A percentile compares a stretch with the other conserved stretches of the same genome.
These are phyloP conservation scores for Callimorpha dominula DNA, from an alignment of 2,888 invertebrate genomes.

Conservation along the genomic window DNA sequence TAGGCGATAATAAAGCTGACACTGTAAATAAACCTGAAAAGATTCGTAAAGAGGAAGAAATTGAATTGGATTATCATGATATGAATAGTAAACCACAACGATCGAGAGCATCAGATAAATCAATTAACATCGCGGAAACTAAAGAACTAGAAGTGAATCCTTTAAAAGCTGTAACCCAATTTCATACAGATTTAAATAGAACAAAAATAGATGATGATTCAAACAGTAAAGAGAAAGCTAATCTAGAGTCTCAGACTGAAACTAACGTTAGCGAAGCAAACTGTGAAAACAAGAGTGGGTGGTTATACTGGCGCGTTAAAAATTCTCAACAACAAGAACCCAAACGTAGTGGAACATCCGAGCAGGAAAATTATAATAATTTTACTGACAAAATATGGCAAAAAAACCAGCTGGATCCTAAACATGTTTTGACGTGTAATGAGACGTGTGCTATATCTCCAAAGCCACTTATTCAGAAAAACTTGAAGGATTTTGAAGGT, in stretches of 20 bases:
- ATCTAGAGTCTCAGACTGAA: neutral
- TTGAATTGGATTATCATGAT: neutral
- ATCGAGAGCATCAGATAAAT: neutral
- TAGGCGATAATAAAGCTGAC: conserved; percentile 1
- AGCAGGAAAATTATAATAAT: neutral
- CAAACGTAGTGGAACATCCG: conserved; percentile 2
- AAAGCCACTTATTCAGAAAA: conserved; percentile 1
- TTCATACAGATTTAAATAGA: conserved; percentile 5
- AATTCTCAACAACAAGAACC: neutral
- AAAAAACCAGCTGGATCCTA: conserved; percentile 30
- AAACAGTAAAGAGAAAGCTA: neutral
- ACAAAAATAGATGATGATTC: conserved; percentile 7
- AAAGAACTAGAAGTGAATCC: neutral
- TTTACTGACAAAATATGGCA: conserved; percentile 5
- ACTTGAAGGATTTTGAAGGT: conserved; percentile 2
- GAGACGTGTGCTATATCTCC: conserved; percentile 46
- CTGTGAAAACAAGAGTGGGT: neutral
- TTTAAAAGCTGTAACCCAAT: conserved; percentile 3
- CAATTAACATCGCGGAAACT: neutral
- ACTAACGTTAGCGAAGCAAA: neutral
- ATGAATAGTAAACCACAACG: neutral
- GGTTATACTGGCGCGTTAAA: conserved; percentile 1
- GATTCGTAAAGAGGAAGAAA: neutral
- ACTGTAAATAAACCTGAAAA: neutral
- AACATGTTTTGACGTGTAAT: conserved; percentile 36